phyloP scores from a whole-genome alignment of 2,888 invertebrate species.

The Tetropium fuscum region DNA sequence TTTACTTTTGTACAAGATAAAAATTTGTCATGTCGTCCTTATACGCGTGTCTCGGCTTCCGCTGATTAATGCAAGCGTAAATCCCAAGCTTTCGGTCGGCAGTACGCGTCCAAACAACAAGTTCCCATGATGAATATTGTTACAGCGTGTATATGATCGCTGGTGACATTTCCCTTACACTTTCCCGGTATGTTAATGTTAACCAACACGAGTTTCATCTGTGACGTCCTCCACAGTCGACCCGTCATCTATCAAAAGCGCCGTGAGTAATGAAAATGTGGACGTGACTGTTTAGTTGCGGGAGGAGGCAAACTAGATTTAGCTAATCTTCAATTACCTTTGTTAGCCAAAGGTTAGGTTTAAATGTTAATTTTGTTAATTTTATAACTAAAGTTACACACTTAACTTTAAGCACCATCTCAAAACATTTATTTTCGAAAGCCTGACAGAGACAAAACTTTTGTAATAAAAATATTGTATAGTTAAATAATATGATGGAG shows the following conservation, averaged over 20 bases:
- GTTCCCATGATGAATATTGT: slow-evolving; percentile 32
- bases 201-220: slow-evolving; percentile 14
- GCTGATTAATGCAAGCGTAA: slow-evolving; percentile 30
- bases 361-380: no score
- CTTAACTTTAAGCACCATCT: no score
- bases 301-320: no score
- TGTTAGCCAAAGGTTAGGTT: no score
- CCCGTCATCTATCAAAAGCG: slow-evolving; percentile 10
- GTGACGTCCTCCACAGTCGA: background rate
- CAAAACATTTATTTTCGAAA: no score
- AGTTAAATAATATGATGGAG: no score
- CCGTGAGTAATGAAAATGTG: slow-evolving; percentile 16
- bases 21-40: slow-evolving; percentile 4
- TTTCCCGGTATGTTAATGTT: slow-evolving; percentile 10
- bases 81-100: slow-evolving; percentile 28
- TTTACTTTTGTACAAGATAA: no score
- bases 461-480: no score
- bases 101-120: slow-evolving; percentile 35
- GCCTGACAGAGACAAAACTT: no score
- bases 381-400: no score
- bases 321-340: no score
- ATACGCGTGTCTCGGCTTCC: background rate
- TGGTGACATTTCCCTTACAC: slow-evolving; percentile 15
- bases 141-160: slow-evolving; percentile 32
- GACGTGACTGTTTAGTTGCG: no score